Evolutionary conservation across 2,797 vertebrate species (phyloP).

Genomic region (Aselliscus stoliczkanus): DNA sequence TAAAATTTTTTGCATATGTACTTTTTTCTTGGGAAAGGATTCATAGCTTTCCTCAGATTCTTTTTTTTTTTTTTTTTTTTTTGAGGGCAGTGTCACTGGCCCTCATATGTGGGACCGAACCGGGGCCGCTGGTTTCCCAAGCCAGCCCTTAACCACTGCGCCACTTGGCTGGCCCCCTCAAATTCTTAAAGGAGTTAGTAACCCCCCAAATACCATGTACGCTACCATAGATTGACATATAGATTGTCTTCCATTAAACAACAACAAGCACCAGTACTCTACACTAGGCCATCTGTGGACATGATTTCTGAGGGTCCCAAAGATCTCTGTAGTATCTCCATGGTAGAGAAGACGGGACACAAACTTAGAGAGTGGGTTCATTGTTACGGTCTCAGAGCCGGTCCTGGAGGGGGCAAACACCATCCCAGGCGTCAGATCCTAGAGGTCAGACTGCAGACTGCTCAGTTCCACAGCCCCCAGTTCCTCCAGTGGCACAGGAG

Average conservation of each 20-base stretch:
- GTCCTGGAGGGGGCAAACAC: neutral
- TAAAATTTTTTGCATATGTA: neutral
- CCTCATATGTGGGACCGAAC: no score
- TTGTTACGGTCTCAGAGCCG: neutral
- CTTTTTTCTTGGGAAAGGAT: neutral
- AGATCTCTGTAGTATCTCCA: neutral
- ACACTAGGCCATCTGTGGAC: neutral
- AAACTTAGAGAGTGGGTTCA: neutral
- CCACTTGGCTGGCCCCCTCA: no score
- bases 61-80: no score
- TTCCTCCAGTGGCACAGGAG: neutral
- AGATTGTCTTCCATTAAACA: neutral
- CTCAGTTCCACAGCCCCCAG: rapidly evolving
- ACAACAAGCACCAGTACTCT: neutral
- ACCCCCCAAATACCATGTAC: no score
- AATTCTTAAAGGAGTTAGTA: no score
- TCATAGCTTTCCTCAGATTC: neutral
- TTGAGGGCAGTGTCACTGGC: no score
- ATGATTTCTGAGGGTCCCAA: neutral
- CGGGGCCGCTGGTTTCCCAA: no score
- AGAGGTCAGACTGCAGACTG: neutral
- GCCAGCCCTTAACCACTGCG: no score
- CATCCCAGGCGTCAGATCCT: neutral
- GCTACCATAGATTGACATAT: no score
- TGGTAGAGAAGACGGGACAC: neutral